A percentile compares a stretch with the other conserved stretches of the same genome.
These are phyloP conservation scores for Petrolisthes manimaculis DNA, from an alignment of 2,888 invertebrate genomes.

Conservation along the genomic window DNA sequence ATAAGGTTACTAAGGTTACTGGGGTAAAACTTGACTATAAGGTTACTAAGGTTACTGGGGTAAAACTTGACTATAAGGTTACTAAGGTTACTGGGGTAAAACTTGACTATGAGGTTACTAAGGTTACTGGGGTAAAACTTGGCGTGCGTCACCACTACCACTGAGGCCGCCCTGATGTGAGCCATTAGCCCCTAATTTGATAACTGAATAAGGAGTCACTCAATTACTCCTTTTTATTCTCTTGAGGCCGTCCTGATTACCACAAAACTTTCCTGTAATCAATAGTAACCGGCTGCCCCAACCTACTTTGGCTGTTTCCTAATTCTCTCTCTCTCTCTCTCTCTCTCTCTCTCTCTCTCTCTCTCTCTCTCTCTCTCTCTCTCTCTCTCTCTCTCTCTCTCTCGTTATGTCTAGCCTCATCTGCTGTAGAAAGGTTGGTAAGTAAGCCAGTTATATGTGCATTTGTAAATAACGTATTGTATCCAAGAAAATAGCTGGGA, in stretches of 20 bases:
- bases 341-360: constrained; percentile 8
- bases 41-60: no score
- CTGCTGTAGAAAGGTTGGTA: no score
- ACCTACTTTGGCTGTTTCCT: constrained; percentile 7
- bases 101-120: no score
- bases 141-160: no score
- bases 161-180: not conserved
- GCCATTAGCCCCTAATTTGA: constrained; percentile 35
- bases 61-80: no score
- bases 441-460: no score
- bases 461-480: no score
- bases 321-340: not conserved
- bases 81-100: no score
- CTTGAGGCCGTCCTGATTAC: constrained; percentile 44
- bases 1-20: no score
- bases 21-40: no score
- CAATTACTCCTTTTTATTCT: constrained; percentile 57
- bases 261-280: constrained; percentile 58
- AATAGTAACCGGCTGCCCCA: constrained; percentile 41
- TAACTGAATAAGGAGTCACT: constrained; percentile 47
- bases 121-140: no score
- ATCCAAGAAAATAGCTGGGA: no score
- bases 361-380: constrained; percentile 3
- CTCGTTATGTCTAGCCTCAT: not conserved
- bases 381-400: not conserved